These are phyloP conservation scores for Clupea harengus DNA, from an alignment of 2,113 vertebrate species.

Conservation along the genomic window DNA sequence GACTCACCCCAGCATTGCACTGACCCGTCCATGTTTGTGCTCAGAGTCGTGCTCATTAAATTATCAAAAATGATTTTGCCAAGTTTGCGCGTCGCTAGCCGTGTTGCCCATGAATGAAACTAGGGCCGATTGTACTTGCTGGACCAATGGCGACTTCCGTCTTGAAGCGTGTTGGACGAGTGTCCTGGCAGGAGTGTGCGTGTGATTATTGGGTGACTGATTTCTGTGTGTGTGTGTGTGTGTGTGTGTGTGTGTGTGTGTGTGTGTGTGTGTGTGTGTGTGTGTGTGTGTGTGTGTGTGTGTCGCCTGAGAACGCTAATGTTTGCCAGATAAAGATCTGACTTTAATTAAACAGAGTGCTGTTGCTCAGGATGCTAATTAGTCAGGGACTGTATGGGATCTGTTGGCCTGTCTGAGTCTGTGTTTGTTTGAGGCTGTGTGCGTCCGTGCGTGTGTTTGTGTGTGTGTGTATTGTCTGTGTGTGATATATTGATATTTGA, in stretches of 20 bases:
- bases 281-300: background rate
- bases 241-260: too few species aligned
- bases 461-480: background rate
- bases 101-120: too few species aligned
- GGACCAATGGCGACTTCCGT: background rate
- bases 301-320: too few species aligned
- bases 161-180: background rate
- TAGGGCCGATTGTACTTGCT: background rate
- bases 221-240: background rate
- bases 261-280: background rate
- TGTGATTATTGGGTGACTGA: background rate
- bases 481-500: too few species aligned
- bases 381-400: background rate
- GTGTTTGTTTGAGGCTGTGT: background rate
- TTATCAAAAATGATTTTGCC: too few species aligned
- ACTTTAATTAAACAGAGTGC: background rate
- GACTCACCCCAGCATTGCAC: too few species aligned
- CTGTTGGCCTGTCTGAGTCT: background rate
- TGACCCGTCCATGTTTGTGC: too few species aligned
- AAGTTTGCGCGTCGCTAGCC: too few species aligned
- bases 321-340: slow-evolving; percentile 18
- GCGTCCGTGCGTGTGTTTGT: background rate
- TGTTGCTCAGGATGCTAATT: slow-evolving; percentile 5
- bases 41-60: too few species aligned
- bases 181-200: background rate